Evolutionary conservation across 2,113 vertebrate genomes (phyloP).

Genomic region (Trichechus manatus): DNA sequence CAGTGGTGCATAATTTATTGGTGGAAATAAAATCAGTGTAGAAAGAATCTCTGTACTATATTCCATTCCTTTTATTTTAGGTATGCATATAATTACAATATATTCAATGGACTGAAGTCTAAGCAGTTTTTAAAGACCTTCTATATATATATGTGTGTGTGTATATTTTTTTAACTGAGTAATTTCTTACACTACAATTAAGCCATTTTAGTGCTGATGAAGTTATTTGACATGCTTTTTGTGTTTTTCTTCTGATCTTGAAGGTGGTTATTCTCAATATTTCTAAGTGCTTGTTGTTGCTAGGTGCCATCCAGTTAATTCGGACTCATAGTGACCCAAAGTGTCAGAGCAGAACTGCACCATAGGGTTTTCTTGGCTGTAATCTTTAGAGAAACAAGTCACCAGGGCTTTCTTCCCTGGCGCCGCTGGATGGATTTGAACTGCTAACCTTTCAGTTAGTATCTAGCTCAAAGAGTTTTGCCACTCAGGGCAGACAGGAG

Average conservation of each 20-base stretch:
- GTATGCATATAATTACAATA: rapidly evolving
- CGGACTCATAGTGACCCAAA: not conserved
- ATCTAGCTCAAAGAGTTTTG: not conserved
- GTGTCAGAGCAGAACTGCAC: not conserved
- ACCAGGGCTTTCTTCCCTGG: not conserved
- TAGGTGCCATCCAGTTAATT: not conserved
- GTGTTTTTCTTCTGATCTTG: not conserved
- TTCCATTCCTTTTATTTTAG: not conserved
- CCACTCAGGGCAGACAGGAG: not conserved
- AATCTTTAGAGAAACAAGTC: not conserved
- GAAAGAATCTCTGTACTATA: rapidly evolving
- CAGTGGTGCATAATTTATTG: rapidly evolving
- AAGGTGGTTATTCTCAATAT: not conserved
- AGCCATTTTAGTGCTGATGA: not conserved
- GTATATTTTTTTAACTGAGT: not conserved
- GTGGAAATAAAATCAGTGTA: not conserved
- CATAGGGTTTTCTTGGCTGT: not conserved
- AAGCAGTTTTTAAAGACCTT: not conserved
- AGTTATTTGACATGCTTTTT: not conserved
- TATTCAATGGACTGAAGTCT: not conserved
- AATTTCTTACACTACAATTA: not conserved
- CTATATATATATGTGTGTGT: not conserved
- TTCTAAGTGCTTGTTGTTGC: not conserved
- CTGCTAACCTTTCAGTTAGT: not conserved
- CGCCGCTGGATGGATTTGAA: not conserved